Percentiles rank a stretch among this genome's conserved stretches.
phyloP scores from a whole-genome alignment of 2,888 invertebrate genomes.

The Syrista parreyssii region DNA sequence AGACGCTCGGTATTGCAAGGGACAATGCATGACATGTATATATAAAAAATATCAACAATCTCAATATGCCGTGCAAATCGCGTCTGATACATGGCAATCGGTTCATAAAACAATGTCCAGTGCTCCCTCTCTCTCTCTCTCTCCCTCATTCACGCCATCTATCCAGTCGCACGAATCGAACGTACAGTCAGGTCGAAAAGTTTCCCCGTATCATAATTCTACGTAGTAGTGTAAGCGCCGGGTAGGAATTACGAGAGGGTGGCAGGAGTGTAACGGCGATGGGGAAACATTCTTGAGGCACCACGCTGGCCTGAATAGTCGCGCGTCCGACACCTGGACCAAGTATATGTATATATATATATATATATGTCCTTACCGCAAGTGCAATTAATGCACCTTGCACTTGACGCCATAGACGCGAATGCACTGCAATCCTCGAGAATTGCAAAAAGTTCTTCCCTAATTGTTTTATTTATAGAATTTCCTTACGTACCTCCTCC shows the following conservation, averaged over 20 bases:
- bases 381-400: not conserved
- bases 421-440: conserved; percentile 16
- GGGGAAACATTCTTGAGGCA: not conserved
- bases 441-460: conserved; percentile 29
- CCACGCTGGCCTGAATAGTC: not conserved
- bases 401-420: not conserved
- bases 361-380: not conserved
- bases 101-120: conserved; percentile 8
- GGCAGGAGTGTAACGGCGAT: not conserved
- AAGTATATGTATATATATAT: not conserved
- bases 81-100: conserved; percentile 21
- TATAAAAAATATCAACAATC: conserved; percentile 58
- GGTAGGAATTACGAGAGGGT: not conserved
- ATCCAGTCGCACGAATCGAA: not conserved
- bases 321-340: not conserved
- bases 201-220: not conserved
- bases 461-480: conserved; percentile 31
- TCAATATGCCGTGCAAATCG: conserved; percentile 46
- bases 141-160: conserved; percentile 13
- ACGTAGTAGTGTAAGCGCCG: not conserved
- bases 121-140: conserved; percentile 9
- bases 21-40: conserved; percentile 26
- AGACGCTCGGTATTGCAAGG: not conserved
- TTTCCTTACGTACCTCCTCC: not conserved
- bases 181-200: not conserved